Evolutionary conservation across 2,113 vertebrate genomes (phyloP), one percentile per base, ranked within the genome.

Genomic region (Octodon degus): DNA sequence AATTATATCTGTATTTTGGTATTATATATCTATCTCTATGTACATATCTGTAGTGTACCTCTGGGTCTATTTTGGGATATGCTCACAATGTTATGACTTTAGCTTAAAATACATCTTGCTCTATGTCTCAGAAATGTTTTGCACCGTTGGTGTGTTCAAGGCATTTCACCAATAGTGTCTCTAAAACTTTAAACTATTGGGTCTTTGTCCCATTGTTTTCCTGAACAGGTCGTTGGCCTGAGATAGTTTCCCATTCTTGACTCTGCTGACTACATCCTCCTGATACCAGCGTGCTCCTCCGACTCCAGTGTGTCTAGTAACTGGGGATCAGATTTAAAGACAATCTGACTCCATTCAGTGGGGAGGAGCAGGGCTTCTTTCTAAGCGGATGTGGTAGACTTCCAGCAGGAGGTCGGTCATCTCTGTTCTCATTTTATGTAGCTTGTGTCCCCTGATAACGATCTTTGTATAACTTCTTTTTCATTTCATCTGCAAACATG

Each of bases 241-340:
- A 53, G 37, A 24, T 0, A 76, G 22, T 55, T 95, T 89, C 81
- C 63, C 50, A 62, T 60, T 91, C 86, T 40, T 32, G 65, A 90
- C 74, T 91, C 86, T 91, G n/a, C 85, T 96, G 62, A 95, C 2
- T 2, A 50, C 11, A 60, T 34, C 14, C 53, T 86, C 24, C 2
- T 58, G 47, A 12, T 77, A n/a, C 68, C 74, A 81, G 83, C 14
- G 17, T 27, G 34, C 60, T 79, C 27, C 62, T 83, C 65, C 50
- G 55, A 91, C 55, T 25, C 4, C 50, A 77, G 32, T 17, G 79
- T 50, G 89, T 97, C 84, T 84, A 63, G 47, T 86, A 90, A 76
- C 89, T 88, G 63, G 74, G 40, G 76, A 43, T 93, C 82, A 90
- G 50, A 94, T 85, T 94, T 94, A 89, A 86, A 93, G 47, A 80